Conservation (phyloP, 2,888 invertebrate species). For the Noctua janthina region DNA sequence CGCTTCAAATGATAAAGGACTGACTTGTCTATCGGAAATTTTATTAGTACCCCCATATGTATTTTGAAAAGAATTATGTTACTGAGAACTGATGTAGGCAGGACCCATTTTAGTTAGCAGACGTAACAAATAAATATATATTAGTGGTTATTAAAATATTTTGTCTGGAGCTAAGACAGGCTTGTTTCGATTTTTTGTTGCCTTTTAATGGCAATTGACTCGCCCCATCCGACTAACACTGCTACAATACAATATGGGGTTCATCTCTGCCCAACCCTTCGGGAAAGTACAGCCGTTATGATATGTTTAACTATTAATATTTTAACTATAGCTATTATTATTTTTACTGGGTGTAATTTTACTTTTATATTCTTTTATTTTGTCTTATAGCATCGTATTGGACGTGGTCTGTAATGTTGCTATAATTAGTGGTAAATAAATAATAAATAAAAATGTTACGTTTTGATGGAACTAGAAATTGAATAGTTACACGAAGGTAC, state of each 20-base stretch:
- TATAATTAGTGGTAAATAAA: no score
- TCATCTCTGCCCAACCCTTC: not conserved
- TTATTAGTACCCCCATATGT: conserved; percentile 26
- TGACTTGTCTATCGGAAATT: conserved; percentile 30
- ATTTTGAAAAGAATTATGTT: not conserved
- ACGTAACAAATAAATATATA: not conserved
- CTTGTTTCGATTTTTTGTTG: not conserved
- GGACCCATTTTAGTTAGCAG: conserved; percentile 7
- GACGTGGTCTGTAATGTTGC: no score
- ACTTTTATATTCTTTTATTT: no score
- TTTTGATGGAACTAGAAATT: not conserved
- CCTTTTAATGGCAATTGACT: not conserved
- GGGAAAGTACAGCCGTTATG: not conserved
- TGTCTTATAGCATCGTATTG: no score
- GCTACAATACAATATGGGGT: not conserved
- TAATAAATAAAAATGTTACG: no score
- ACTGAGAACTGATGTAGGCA: not conserved
- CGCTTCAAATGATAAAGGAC: conserved; percentile 1
- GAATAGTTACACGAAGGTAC: not conserved
- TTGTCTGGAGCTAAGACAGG: not conserved
- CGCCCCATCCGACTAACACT: not conserved
- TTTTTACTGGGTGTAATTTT: no score
- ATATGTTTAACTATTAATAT: not conserved
- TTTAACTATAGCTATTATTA: no score
- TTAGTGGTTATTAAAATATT: not conserved